Base-by-base conservation (phyloP, 1,140 invertebrate species). In the Apolygus lucorum region DNA sequence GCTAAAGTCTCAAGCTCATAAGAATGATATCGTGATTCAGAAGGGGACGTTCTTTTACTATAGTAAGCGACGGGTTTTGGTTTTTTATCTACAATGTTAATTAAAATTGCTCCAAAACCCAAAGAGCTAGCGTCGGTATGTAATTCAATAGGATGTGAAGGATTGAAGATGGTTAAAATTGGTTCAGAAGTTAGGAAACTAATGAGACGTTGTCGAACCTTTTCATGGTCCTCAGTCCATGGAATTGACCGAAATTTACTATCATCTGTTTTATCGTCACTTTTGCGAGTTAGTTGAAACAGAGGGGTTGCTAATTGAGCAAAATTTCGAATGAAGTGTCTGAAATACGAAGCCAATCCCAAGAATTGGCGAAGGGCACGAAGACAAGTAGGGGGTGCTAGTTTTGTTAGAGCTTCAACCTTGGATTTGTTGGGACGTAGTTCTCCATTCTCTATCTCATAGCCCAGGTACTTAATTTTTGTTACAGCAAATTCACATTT, bases 401-500 rank as follows among this genome's bases (percentile, higher is more conserved):
- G 67, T 24, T 28, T 22, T 25, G 34, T 52, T 1, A 75, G 28
- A 1, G 73, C 72, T 64, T 68, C 59, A 13, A 73, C 68, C 67
- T 73, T 74, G 17, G 26, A 49, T 24, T 42, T 67, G 28, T 71
- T 73, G 21, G 69, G 71, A 63, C 28, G 49, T 0, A 78, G 54
- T 68, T 74, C 62, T 2, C 74, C 72, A 8, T 42, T 14, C 0
- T n/a, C 27, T 1, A 78, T 69, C 59, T 72, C 69, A 64, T 71
- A 76, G 1, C 77, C 76, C 17, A 78, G 67, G 64, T 73, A 78
- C 28, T 75, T 73, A 27, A 78, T 70, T 27, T 67, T 65, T 14
- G 54, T 68, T 29, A 74, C 76, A 8, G 77, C 49, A 52, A 78
- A 77, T 2, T 69, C 68, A 68, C 76, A 77, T 67, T 79, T 79